Percentiles rank a stretch among this genome's conserved stretches.
Conservation (phyloP, 2,113 vertebrate genomes). For the Ceyx margarethae region DNA sequence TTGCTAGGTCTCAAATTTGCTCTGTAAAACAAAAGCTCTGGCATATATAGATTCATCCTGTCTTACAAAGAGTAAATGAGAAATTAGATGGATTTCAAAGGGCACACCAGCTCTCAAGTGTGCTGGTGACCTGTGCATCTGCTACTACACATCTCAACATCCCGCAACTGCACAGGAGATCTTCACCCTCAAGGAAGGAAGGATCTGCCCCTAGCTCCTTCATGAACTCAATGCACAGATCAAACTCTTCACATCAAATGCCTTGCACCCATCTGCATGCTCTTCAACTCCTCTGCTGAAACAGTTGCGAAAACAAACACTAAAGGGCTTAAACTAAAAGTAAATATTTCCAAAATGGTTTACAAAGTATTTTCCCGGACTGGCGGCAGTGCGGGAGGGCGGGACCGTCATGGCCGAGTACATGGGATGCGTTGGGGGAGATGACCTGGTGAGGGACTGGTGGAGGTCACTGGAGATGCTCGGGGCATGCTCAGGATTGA, state of each 20-base stretch:
- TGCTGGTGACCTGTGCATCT: neutral
- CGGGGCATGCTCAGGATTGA: accelerated
- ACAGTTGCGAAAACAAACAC: neutral
- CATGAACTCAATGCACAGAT: accelerated
- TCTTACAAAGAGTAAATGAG: neutral
- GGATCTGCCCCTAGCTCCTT: neutral
- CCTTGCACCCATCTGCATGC: accelerated
- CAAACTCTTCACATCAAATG: neutral
- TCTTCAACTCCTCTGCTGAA: neutral
- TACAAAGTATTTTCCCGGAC: neutral
- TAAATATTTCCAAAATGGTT: neutral
- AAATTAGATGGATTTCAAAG: neutral
- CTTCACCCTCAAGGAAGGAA: accelerated
- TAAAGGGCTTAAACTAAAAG: neutral
- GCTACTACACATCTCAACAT: neutral
- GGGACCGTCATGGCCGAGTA: accelerated
- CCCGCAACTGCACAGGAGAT: neutral
- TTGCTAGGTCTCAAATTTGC: neutral
- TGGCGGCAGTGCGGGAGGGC: accelerated
- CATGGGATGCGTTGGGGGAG: accelerated
- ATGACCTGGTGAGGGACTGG: accelerated
- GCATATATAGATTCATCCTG: neutral
- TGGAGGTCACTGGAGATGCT: accelerated
- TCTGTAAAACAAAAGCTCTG: neutral
- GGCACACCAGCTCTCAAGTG: accelerated